phyloP scores from a whole-genome alignment of 2,113 vertebrate species.

The Ceyx melanurus region DNA sequence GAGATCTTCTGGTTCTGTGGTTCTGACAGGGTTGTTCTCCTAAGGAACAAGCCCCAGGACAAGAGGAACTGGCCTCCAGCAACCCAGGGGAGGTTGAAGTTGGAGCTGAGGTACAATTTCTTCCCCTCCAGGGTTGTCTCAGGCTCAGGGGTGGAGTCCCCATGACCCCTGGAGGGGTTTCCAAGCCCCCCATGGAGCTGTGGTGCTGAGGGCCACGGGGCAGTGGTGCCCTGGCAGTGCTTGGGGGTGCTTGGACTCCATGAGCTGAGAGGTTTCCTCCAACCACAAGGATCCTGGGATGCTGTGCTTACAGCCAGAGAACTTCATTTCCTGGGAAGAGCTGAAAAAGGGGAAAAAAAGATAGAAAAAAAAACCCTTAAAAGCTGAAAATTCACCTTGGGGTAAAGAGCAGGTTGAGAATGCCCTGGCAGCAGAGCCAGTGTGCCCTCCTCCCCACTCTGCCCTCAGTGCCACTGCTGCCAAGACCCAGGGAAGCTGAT shows the following conservation, averaged over 20 bases:
- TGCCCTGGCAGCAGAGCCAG: background rate
- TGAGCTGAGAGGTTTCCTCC: too few relatives aligned
- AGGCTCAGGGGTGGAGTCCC: background rate
- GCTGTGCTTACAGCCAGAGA: background rate
- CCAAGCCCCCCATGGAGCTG: background rate
- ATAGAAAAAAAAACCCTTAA: background rate
- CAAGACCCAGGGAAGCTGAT: conserved; percentile 29
- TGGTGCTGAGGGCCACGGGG: background rate
- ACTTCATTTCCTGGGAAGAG: background rate
- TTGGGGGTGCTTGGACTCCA: too few relatives aligned
- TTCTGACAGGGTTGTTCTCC: background rate
- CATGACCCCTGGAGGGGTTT: background rate
- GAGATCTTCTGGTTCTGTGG: background rate
- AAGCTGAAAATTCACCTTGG: background rate
- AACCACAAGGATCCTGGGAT: too few relatives aligned
- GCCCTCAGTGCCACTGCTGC: background rate
- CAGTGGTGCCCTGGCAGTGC: too few relatives aligned
- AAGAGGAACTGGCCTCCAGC: background rate
- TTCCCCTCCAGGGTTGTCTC: background rate
- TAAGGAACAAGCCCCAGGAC: background rate
- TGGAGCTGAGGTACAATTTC: background rate
- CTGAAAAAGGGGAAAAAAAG: fast-evolving
- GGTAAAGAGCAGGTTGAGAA: background rate
- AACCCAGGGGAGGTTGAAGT: background rate
- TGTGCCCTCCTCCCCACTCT: background rate